Base-by-base conservation (phyloP, 2,113 vertebrate species). In the Sisor rabdophorus region DNA sequence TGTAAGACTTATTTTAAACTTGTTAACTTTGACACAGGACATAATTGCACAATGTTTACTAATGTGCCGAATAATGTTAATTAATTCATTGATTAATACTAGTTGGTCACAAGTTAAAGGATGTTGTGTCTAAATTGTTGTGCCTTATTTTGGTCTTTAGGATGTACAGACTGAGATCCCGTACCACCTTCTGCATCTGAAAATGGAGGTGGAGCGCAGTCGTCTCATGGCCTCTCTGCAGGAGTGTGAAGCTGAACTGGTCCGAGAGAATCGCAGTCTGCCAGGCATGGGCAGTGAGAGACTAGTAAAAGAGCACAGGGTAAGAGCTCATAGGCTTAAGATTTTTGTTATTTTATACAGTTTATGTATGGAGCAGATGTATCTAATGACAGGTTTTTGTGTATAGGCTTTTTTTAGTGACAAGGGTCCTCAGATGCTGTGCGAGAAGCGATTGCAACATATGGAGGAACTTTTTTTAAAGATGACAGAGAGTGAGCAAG, bases 401-500 rank as follows among this genome's bases (percentile, higher is more conserved):
- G 12, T 47, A 58, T 50, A 98, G 97, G 83, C 91, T 73, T 99
- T 97, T 85, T 99, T 99, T 7, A 88, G 94, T 78, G 96, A 96
- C 65, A 98, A 94, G 77, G 95, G 95, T 4, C 92, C 92, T 28
- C 93, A 92, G 81, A 90, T 93, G 1, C 86, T 95, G 9, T 97
- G 95, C 88, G 95, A 95, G 85, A 98, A 95, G 86, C 92, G 96
- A 61, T 81, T 97, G 53, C 92, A 94, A 60, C 81, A 94, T 22
- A 97, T 99, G 76, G 95, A 96, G 80, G 96, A 98, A 28, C 88
- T 96, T n/a, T 96, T 94, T 79, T 87, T 91, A 74, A 98, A 98
- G 64, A 91, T 98, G 22, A 94, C 94, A 0, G 93, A 92, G 52
- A 88, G 83, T 15, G 93, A 98, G 80, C 84, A 92, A 0, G 85